Evolutionary conservation across 2,888 invertebrate genomes (phyloP), one percentile per base, ranked within the genome.

Genomic region (Willowsia nigromaculata): DNA sequence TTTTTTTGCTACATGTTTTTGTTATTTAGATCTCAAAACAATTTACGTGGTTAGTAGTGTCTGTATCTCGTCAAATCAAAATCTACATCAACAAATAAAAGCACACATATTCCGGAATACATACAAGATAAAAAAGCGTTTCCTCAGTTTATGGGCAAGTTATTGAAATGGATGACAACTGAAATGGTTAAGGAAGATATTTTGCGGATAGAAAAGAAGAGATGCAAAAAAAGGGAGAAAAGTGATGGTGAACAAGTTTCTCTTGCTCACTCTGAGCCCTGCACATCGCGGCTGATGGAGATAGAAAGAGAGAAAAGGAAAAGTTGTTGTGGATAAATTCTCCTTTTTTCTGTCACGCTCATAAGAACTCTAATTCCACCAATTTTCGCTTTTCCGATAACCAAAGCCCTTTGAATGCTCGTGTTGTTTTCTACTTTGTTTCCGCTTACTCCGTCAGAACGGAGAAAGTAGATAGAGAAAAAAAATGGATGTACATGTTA

Each of bases 321-420:
- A 85, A 85, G 76, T 85, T 85, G 85, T 50, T 71, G 47, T 81
- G 80, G 86, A 86, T 86, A 86, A 86, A 81, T 81, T 86, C 43
- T 37, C 68, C 30, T 74, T 74, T 74, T 74, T 47, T 80, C 80
- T 81, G 86, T 81, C 86, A 86, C 86, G 86, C 80, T 86, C 81
- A 68, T 74, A 59, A 82, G 71, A 82, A 71, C 82, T 87, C 87
- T 87, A 82, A 87, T 87, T 87, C 74, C 87, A 82, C 81, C 87
- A 87, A 87, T 87, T 87, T 87, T 87, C 82, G 71, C 87, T 87
- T 87, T 87, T 82, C 82, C 81, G 71, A 71, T 82, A 74, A 80
- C 80, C 50, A 76, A 76, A 76, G 76, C 65, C 62, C 78, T 78
- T 62, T 78, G 37, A 37, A 71, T 78, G 50, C 78, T 65, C 62